Base-by-base conservation (phyloP, 2,797 vertebrate genomes). In the Trachurus trachurus region DNA sequence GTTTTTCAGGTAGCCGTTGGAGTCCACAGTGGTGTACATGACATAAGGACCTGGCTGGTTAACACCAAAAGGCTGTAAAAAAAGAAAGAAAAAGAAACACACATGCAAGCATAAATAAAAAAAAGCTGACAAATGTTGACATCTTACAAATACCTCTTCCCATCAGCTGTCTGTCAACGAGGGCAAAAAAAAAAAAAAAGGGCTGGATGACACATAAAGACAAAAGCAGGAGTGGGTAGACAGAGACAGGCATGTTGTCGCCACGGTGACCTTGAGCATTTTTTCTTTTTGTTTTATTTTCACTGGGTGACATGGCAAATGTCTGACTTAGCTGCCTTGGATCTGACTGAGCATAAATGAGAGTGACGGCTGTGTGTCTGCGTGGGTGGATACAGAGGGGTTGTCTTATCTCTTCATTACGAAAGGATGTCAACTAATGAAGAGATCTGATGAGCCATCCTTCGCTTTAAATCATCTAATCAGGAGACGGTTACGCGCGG, bases 1-100 rank as follows among this genome's bases (percentile, higher is more conserved):
- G 4, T 99, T 99, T 91, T 99, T 99, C 86, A 96, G 93, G 85
- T 97, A 95, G 12, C 98, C 98, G 5, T 98, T 99, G 40, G 98
- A 97, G 89, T 99, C 98, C 75, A 96, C 95, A 0, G 98, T 97
- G 63, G 96, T 99, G 90, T 99, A 99, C 97, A 95, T 98, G 92
- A 99, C 96, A 71, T 99, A 99, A 19, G 98, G 98, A 64, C 98
- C 98, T 1, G 98, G 98, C 80, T 99, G 98, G 86, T 99, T 99
- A 44, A 99, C 98, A 74, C 98, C 98, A 26, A 98, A 98, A n/a
- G 97, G 98, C 98, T 99, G 90, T 19, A 90, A 17, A 78, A 74
- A 40, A 39, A 39, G 1, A 9, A 39, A 39, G 1, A 9, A 39
- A 39, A 39, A 39, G 10, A 68, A 75, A 40, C 19, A 53, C 0